Percentiles rank a stretch among this genome's conserved stretches.
phyloP scores from a whole-genome alignment of 2,797 vertebrate genomes.

The Microcaecilia unicolor region DNA sequence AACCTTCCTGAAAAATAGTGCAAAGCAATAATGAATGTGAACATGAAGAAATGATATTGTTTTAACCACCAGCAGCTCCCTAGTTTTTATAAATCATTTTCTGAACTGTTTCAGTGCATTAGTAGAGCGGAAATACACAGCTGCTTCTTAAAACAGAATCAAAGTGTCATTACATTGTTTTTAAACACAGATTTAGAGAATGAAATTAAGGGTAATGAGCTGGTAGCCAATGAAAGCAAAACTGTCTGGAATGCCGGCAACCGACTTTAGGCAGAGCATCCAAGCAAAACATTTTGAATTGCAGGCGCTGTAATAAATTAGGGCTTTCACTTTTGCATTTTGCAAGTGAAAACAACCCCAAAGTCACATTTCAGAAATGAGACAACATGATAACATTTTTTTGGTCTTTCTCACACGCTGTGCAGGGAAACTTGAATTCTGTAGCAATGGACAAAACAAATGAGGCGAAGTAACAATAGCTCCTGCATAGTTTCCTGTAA shows the following conservation, averaged over 20 bases:
- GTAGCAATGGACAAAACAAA: constrained; percentile 3
- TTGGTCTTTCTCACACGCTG: constrained; percentile 7
- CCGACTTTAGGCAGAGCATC: constrained; percentile 36
- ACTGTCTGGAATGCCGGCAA: constrained; percentile 55
- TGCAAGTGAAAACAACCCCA: constrained; percentile 57
- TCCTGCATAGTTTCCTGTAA: constrained; percentile 1
- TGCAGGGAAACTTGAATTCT: constrained; percentile 5
- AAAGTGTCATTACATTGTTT: constrained; percentile 53
- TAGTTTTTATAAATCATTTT: constrained; percentile 14
- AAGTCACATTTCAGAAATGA: constrained; percentile 43
- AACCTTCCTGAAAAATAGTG: constrained; percentile 8
- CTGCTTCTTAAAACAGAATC: constrained; percentile 40
- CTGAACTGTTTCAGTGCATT: constrained; percentile 4
- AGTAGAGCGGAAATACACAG: constrained; percentile 15
- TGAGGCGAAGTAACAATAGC: neutral
- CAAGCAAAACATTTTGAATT: constrained; percentile 69
- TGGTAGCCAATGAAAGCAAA: constrained; percentile 65
- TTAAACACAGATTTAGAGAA: constrained; percentile 57
- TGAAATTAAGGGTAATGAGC: constrained; percentile 54
- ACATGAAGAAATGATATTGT: constrained; percentile 5
- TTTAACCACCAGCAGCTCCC: constrained; percentile 11
- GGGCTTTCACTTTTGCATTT: constrained; percentile 58
- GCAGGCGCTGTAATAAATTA: constrained; percentile 60
- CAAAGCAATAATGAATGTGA: constrained; percentile 18
- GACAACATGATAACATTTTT: constrained; percentile 40